phyloP scores from a whole-genome alignment of 92 coral and sea anemone species.

The Pocillopora meandrina region DNA sequence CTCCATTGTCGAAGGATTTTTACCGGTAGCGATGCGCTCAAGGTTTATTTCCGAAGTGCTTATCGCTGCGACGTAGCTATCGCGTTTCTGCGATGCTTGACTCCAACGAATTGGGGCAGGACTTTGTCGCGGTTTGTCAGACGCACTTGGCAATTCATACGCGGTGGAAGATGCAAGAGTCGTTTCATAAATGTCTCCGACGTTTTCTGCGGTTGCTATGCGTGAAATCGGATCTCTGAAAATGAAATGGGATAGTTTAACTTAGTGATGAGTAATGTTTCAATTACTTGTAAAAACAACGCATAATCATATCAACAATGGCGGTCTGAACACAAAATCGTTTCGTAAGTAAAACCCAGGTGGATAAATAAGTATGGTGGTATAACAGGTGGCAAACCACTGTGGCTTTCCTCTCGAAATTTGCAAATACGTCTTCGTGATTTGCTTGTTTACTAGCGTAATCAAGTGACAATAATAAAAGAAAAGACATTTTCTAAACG shows the following conservation, averaged over 20 bases:
- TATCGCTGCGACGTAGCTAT: conserved; percentile 43
- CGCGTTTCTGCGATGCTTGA: conserved; percentile 27
- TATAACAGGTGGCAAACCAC: conserved; percentile 36
- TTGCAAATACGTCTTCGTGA: background rate
- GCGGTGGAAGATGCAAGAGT: background rate
- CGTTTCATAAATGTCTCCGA: background rate
- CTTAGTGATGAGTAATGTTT: background rate
- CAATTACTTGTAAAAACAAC: background rate
- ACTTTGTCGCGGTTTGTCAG: background rate
- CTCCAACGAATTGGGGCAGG: conserved; percentile 18
- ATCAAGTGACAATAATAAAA: background rate
- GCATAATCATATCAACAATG: background rate
- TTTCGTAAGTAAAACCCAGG: conserved; percentile 1
- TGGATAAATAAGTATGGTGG: conserved; percentile 10
- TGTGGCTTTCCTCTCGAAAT: background rate
- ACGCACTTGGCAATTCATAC: background rate
- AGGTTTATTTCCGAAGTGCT: conserved; percentile 27
- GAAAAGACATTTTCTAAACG: background rate
- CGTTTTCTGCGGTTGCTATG: background rate
- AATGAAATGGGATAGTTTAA: background rate
- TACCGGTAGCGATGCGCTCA: background rate
- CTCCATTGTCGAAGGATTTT: too few relatives aligned
- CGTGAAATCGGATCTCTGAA: conserved; percentile 25
- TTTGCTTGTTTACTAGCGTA: too few relatives aligned
- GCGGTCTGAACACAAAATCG: background rate